Base-by-base conservation (phyloP, 2,888 invertebrate genomes). In the Drosophila diplacantha region DNA sequence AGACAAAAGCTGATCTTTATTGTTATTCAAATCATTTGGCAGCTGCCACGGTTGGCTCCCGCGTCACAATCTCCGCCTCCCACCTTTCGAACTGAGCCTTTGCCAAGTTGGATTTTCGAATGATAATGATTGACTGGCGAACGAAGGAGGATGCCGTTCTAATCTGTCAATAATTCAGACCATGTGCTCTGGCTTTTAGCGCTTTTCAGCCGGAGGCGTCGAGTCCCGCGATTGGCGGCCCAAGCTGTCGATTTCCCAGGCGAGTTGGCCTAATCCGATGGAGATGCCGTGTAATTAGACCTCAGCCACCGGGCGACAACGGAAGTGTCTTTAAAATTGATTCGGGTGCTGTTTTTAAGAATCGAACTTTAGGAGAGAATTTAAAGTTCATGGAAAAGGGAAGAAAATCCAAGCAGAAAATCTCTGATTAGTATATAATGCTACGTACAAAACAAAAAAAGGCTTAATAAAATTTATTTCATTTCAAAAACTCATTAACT, bases 11-110 rank as follows among this genome's bases (percentile, higher is more conserved):
- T 71, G 77, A 83, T 76, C 77, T 78, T 81, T 82, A 84, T 86
- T 86, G 82, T 86, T 86, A 86, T 85, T 86, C 82, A 86, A 86
- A 85, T 86, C 77, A 75, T 77, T 82, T 77, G 68, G 74, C 69
- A 64, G 66, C 62, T 72, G 57, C 46, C 46, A 43, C 38, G 37
- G 37, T 29, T 29, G 43, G 58, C 65, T 46, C 29, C 50, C 34
- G 31, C 35, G 12, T 34, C 18, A 50, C 11, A 55, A 64, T 31
- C 65, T 18, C 26, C 39, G 4, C n/a, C 29, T 5, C 14, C 43
- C 43, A 41, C 24, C 24, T 24, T 26, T 2, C 18, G 16, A 12
- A 16, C 7, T 18, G 44, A 44, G 43, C 43, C 58, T 47, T 41
- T 47, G 46, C 6, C 3, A 38, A 34, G 63, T 61, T 41, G 63